A percentile compares a stretch with the other conserved stretches of the same genome.
Conservation (phyloP, 2,113 vertebrate species). For the Callopanchax toddi region DNA sequence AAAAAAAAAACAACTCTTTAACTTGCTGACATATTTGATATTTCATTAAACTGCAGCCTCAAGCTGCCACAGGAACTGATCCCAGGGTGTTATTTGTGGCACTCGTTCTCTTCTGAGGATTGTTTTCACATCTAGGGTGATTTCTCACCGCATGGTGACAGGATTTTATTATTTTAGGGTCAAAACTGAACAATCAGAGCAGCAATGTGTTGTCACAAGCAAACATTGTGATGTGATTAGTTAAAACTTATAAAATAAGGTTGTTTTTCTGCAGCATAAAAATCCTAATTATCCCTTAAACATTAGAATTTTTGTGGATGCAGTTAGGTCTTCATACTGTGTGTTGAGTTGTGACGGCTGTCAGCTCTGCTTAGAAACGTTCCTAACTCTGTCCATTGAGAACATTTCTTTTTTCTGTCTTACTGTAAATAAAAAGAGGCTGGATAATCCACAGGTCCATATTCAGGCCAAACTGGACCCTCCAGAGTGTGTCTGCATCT, state of each 20-base stretch:
- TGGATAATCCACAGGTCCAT: constrained; percentile 18
- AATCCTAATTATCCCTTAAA: too few relatives aligned
- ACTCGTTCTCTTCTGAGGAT: not conserved
- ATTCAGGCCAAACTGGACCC: constrained; percentile 43
- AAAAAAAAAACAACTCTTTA: constrained; percentile 34
- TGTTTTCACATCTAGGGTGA: constrained; percentile 28
- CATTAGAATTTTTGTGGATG: too few relatives aligned
- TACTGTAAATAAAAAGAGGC: constrained; percentile 2
- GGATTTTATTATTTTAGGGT: constrained; percentile 32
- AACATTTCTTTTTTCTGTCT: not conserved
- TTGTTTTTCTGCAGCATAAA: not conserved
- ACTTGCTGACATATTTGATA: constrained; percentile 49
- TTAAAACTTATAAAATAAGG: not conserved
- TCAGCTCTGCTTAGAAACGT: too few relatives aligned
- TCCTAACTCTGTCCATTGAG: too few relatives aligned
- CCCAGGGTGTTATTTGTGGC: constrained; percentile 1
- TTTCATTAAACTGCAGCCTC: constrained; percentile 58
- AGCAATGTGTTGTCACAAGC: not conserved
- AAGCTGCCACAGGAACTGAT: constrained; percentile 29
- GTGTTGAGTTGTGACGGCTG: too few relatives aligned
- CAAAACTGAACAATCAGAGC: constrained; percentile 7
- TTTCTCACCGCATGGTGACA: constrained; percentile 27
- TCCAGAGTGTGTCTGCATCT: constrained; percentile 47
- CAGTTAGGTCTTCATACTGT: too few relatives aligned
- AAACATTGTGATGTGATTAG: constrained; percentile 5